A percentile compares a stretch with the other conserved stretches of the same genome.
phyloP scores from a whole-genome alignment of 2,113 vertebrate genomes.

The Pluvianellus socialis region DNA sequence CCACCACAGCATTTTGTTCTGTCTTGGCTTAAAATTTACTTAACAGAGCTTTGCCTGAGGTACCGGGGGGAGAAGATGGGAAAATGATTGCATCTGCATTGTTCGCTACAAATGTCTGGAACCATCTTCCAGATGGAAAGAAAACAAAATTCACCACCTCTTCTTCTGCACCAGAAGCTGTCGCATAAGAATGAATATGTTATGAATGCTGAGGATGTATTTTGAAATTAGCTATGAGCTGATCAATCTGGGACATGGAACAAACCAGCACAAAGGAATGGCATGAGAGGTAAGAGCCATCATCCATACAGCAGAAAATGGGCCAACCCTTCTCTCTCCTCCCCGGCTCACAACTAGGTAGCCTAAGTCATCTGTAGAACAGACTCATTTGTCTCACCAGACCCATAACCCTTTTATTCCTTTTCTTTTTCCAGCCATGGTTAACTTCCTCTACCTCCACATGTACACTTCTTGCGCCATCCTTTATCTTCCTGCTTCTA shows the following conservation, averaged over 20 bases:
- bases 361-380: background rate
- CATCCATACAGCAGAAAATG: background rate
- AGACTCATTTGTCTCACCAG: background rate
- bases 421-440: background rate
- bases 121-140: constrained; percentile 8
- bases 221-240: constrained; percentile 19
- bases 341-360: background rate
- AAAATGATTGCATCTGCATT: background rate
- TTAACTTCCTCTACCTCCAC: background rate
- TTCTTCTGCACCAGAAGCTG: constrained; percentile 33
- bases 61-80: background rate
- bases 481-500: background rate
- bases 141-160: background rate
- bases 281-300: background rate
- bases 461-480: background rate
- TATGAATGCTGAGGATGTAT: background rate
- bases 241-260: background rate
- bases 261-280: background rate
- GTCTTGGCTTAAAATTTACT: background rate
- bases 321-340: background rate
- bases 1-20: background rate
- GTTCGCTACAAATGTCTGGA: background rate
- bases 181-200: background rate
- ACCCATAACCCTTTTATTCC: background rate
- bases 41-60: background rate